These are phyloP conservation scores for Cepaea hortensis DNA, from an alignment of 2,888 invertebrate genomes.

Conservation along the genomic window DNA sequence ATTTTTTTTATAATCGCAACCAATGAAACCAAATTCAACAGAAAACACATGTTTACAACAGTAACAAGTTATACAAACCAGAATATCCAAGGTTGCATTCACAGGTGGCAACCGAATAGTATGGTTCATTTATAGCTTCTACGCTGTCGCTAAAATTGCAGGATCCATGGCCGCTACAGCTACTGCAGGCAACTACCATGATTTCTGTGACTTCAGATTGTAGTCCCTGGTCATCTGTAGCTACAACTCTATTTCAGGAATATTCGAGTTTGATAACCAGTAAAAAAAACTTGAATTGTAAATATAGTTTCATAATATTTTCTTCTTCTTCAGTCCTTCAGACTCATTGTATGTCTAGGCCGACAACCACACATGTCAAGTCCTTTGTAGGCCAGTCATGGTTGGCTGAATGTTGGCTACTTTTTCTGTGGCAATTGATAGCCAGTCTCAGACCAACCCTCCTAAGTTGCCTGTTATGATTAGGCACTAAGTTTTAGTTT, in stretches of 20 bases:
- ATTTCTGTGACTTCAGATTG: constrained; percentile 26
- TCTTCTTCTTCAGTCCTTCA: neutral
- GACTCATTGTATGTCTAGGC: no score
- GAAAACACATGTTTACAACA: neutral
- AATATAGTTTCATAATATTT: neutral
- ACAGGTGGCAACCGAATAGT: constrained; percentile 41
- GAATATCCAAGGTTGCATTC: constrained; percentile 52
- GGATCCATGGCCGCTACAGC: constrained; percentile 55
- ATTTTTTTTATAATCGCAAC: no score
- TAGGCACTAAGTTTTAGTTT: no score
- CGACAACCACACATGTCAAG: no score
- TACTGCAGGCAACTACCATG: constrained; percentile 31
- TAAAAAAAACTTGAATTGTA: neutral
- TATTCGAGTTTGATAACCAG: neutral
- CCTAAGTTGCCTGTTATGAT: no score
- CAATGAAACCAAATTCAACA: no score
- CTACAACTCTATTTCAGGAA: constrained; percentile 11
- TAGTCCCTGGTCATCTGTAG: neutral
- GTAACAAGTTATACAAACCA: constrained; percentile 47
- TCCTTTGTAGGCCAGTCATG: no score
- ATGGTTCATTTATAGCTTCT: no score
- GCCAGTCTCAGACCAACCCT: no score
- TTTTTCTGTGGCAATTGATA: no score
- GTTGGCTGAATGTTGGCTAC: no score
- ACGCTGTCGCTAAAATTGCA: constrained; percentile 51